Evolutionary conservation across 2,797 vertebrate genomes (phyloP).

Genomic region (Pipistrellus pipistrellus): DNA sequence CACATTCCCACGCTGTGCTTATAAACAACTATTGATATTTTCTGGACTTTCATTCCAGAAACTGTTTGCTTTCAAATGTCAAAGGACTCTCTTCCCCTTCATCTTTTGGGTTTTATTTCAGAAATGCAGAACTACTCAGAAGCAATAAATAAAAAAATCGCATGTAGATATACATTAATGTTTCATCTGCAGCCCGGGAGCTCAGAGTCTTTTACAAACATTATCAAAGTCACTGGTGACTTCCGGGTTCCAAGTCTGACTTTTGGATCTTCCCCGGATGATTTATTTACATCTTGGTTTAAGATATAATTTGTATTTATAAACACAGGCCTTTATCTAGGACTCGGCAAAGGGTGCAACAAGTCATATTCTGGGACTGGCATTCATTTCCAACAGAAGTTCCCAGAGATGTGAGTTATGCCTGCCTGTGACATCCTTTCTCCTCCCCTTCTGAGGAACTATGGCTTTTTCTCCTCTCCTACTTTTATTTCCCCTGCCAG

Average conservation of each 20-base stretch:
- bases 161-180: not conserved
- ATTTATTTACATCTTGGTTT: constrained; percentile 68
- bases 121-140: not conserved
- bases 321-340: constrained; percentile 58
- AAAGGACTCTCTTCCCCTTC: constrained; percentile 25
- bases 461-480: not conserved
- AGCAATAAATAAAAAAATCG: constrained; percentile 37
- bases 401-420: constrained; percentile 33
- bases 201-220: constrained; percentile 6
- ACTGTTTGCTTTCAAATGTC: constrained; percentile 65
- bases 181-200: not conserved
- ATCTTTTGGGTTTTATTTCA: constrained; percentile 40
- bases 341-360: constrained; percentile 14
- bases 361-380: constrained; percentile 25
- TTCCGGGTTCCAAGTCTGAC: constrained; percentile 49
- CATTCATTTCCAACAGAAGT: constrained; percentile 18
- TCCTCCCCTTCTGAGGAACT: not conserved
- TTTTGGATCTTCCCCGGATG: constrained; percentile 40
- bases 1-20: not conserved
- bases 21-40: constrained; percentile 61
- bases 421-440: not conserved
- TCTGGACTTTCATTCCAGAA: constrained; percentile 58
- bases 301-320: constrained; percentile 68
- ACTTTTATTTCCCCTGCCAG: not conserved
- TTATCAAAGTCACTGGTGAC: constrained; percentile 38